Conservation (phyloP, 2,113 vertebrate genomes). For the Bubo blakistoni region DNA sequence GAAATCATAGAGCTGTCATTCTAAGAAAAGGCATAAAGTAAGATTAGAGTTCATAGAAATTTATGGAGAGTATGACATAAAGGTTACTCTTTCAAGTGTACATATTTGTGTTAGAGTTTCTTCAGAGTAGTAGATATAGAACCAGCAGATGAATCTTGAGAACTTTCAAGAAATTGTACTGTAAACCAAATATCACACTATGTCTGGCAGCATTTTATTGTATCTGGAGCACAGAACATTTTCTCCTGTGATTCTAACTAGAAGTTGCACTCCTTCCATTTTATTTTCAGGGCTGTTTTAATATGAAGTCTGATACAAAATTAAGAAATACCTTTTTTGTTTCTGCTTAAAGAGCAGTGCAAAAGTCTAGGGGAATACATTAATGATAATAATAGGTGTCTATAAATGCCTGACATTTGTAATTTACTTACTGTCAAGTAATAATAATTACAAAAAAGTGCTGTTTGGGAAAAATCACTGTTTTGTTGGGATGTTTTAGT, state of each 20-base stretch:
- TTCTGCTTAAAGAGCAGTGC: background rate
- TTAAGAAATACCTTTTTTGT: background rate
- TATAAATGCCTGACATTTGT: background rate
- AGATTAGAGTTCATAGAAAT: background rate
- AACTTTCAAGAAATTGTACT: background rate
- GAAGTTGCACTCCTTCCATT: background rate
- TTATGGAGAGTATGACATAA: background rate
- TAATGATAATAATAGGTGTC: background rate
- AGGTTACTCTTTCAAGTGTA: background rate
- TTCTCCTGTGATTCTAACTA: background rate
- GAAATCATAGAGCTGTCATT: background rate
- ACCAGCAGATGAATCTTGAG: background rate
- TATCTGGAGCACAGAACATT: background rate
- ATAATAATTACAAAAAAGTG: background rate
- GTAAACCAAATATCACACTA: background rate
- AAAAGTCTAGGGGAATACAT: background rate
- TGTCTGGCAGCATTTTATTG: background rate
- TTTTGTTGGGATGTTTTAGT: background rate
- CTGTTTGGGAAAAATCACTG: background rate
- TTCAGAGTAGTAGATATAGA: background rate
- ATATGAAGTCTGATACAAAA: background rate
- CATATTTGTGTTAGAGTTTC: background rate
- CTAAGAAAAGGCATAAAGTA: background rate
- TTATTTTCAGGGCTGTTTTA: background rate
- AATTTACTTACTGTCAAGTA: background rate